Evolutionary conservation across 2,113 vertebrate genomes (phyloP).

Genomic region (Acinonyx jubatus): DNA sequence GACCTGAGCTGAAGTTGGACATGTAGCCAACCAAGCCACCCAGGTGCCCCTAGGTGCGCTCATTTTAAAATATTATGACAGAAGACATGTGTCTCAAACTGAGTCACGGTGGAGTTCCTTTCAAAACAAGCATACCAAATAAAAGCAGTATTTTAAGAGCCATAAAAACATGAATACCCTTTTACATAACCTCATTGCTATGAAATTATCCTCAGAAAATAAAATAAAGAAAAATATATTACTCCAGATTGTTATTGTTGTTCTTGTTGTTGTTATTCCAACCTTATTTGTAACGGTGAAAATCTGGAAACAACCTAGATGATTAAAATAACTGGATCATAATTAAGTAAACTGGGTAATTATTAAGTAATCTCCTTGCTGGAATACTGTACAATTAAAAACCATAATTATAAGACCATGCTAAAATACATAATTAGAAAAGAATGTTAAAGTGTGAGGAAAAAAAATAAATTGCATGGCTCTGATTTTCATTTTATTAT

Average conservation of each 20-base stretch:
- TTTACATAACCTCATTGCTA: not conserved
- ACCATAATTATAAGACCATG: not conserved
- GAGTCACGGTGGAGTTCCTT: not conserved
- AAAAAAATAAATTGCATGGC: not conserved
- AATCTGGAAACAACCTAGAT: slow-evolving; percentile 17
- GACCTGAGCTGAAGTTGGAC: no score
- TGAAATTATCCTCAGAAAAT: slow-evolving; percentile 8
- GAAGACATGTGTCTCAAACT: not conserved
- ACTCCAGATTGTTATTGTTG: not conserved
- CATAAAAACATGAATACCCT: slow-evolving; percentile 14
- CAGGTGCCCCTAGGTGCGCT: not conserved
- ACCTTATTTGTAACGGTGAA: not conserved
- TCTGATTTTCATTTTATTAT: slow-evolving; percentile 31
- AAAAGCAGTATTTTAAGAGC: not conserved
- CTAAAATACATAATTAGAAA: slow-evolving; percentile 21
- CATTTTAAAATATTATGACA: not conserved
- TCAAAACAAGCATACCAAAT: not conserved
- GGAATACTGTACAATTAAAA: not conserved
- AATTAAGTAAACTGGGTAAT: not conserved
- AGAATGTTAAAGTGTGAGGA: not conserved
- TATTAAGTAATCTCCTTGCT: not conserved
- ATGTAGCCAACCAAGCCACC: no score
- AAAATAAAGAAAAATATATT: slow-evolving; percentile 31
- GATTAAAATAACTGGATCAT: not conserved
- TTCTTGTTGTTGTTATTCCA: no score